Evolutionary conservation across 1,140 invertebrate species (phyloP).

Genomic region (Ceratina japonica): DNA sequence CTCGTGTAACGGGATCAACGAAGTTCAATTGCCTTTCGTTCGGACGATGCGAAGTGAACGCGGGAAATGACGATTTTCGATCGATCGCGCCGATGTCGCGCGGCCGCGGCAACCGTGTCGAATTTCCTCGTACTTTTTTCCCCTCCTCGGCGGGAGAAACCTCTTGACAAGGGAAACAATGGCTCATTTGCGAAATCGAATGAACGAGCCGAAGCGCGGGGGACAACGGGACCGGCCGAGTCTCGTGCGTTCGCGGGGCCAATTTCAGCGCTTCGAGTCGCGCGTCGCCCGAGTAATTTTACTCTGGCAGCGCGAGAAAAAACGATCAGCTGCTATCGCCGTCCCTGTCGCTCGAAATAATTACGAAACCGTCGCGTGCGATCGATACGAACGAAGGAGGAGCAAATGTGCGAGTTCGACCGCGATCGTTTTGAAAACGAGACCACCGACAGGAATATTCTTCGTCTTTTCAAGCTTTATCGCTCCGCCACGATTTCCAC

Average conservation of each 20-base stretch:
- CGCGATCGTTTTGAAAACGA: not conserved
- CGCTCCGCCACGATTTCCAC: no score
- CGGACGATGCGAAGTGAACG: not conserved
- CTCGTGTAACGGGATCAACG: no score
- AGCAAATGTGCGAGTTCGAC: no score
- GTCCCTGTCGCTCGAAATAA: not conserved
- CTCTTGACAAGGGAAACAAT: constrained; percentile 6
- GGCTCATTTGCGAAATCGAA: constrained; percentile 9
- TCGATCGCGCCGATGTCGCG: not conserved
- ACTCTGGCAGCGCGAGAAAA: not conserved
- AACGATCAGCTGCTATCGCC: not conserved
- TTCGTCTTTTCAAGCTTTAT: no score
- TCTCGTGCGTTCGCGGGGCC: constrained; percentile 2
- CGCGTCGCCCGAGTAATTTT: constrained; percentile 6
- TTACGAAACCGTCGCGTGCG: not conserved
- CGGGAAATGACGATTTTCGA: no score
- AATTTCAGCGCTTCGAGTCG: not conserved
- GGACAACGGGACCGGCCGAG: not conserved
- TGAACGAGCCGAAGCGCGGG: no score
- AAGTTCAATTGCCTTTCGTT: no score
- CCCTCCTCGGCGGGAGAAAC: not conserved
- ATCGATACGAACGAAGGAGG: not conserved
- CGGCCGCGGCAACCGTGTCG: no score
- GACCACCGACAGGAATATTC: not conserved
- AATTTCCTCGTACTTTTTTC: not conserved